Evolutionary conservation across 2,797 vertebrate genomes (phyloP).

Genomic region (Adrianichthys oophorus): DNA sequence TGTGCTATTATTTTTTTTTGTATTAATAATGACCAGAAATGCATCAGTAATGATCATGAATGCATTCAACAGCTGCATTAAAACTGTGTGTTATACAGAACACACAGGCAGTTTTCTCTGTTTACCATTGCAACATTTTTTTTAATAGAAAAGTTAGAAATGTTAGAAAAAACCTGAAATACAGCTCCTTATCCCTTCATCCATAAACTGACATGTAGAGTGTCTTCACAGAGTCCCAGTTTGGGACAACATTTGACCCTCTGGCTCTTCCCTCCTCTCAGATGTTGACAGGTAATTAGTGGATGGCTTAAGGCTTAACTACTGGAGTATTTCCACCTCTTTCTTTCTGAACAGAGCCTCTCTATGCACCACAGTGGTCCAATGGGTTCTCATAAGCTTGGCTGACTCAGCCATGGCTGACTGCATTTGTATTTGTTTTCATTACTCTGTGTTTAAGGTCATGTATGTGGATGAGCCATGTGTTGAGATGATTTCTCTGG

Average conservation of each 20-base stretch:
- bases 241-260: constrained; percentile 64
- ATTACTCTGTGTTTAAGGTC: background rate
- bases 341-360: constrained; percentile 41
- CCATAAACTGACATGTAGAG: constrained; percentile 41
- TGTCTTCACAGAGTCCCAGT: constrained; percentile 42
- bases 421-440: too few species aligned
- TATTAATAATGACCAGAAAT: too few species aligned
- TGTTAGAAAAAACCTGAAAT: constrained; percentile 48
- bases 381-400: background rate
- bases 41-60: background rate
- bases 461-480: constrained; percentile 13
- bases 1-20: too few species aligned
- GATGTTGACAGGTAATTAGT: constrained; percentile 70
- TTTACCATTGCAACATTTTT: constrained; percentile 36
- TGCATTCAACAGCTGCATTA: constrained; percentile 14
- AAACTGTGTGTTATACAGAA: constrained; percentile 22
- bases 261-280: constrained; percentile 39
- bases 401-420: too few species aligned
- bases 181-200: constrained; percentile 48
- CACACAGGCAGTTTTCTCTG: constrained; percentile 38
- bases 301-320: constrained; percentile 51
- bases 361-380: constrained; percentile 38
- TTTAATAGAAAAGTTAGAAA: constrained; percentile 18
- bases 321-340: constrained; percentile 38
- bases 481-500: constrained; percentile 10